These are phyloP conservation scores for Scaptomyza parva DNA, from an alignment of 2,888 invertebrate genomes.

Conservation along the genomic window DNA sequence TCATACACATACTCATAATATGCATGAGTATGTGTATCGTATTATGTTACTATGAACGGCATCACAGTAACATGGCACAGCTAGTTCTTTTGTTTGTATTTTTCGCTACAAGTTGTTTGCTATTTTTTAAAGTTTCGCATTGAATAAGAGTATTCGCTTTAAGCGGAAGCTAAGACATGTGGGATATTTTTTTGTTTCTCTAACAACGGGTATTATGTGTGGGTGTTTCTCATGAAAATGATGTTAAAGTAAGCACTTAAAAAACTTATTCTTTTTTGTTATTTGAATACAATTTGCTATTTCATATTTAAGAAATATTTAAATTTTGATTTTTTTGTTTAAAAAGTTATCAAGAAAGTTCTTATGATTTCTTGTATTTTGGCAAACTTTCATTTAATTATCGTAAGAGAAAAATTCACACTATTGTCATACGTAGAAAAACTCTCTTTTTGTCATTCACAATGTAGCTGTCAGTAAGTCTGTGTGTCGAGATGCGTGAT, in stretches of 20 bases:
- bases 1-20: slow-evolving; percentile 16
- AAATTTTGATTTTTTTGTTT: not conserved
- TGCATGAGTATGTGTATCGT: not conserved
- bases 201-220: slow-evolving; percentile 1
- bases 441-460: slow-evolving; percentile 25
- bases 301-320: not conserved
- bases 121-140: slow-evolving; percentile 59
- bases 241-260: not conserved
- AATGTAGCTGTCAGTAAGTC: slow-evolving; percentile 47
- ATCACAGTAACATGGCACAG: slow-evolving; percentile 40
- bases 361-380: not conserved
- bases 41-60: slow-evolving; percentile 12
- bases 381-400: slow-evolving; percentile 62
- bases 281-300: no score
- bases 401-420: slow-evolving; percentile 42
- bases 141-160: slow-evolving; percentile 51
- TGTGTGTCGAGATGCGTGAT: slow-evolving; percentile 56
- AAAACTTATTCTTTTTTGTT: not conserved
- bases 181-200: not conserved
- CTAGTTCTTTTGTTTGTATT: slow-evolving; percentile 40
- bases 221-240: not conserved
- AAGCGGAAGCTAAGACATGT: slow-evolving; percentile 26
- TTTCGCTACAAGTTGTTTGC: slow-evolving; percentile 63
- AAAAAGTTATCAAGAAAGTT: no score
- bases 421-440: slow-evolving; percentile 22